Conservation (phyloP, 2,888 invertebrate species). For the Himalopsyche japonica region DNA sequence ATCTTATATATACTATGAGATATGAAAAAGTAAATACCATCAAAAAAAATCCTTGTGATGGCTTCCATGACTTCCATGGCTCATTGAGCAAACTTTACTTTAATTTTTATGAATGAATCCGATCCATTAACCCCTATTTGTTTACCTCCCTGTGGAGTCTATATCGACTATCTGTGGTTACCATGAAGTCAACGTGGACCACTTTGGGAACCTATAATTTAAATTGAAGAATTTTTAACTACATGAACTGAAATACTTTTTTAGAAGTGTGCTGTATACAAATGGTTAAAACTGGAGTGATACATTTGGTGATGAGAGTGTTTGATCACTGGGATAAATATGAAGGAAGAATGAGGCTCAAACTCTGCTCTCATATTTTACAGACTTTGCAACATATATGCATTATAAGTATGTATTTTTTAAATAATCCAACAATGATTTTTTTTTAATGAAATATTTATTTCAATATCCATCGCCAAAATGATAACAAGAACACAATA, state of each 20-base stretch:
- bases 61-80: too few relatives aligned
- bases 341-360: constrained; percentile 65
- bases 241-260: constrained; percentile 34
- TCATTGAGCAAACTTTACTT: too few relatives aligned
- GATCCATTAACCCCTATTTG: too few relatives aligned
- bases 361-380: constrained; percentile 64
- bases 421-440: not conserved
- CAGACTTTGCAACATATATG: constrained; percentile 65
- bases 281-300: constrained; percentile 65
- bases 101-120: too few relatives aligned
- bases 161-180: too few relatives aligned
- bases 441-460: not conserved
- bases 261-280: constrained; percentile 67
- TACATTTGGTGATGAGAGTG: constrained; percentile 61
- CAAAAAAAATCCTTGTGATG: too few relatives aligned
- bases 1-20: too few relatives aligned
- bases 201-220: too few relatives aligned
- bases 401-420: constrained; percentile 59
- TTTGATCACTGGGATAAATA: constrained; percentile 69
- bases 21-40: too few relatives aligned
- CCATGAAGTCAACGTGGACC: too few relatives aligned
- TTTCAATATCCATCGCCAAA: not conserved
- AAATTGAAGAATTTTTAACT: too few relatives aligned
- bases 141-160: too few relatives aligned
- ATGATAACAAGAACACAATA: not conserved